Evolutionary conservation across 2,888 invertebrate species (phyloP).

Genomic region (Brachypterus glaber): DNA sequence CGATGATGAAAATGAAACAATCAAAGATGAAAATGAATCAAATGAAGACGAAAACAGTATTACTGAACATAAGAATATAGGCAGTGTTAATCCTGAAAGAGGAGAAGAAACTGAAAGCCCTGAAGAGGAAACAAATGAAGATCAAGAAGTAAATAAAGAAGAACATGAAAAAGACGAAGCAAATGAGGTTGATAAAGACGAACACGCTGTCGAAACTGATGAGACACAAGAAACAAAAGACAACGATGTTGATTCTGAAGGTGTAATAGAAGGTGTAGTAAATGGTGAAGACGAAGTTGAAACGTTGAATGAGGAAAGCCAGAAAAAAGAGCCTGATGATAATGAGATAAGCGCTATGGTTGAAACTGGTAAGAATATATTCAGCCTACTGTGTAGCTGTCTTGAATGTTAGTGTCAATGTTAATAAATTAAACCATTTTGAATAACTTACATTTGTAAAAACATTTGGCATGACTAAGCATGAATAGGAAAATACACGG

Average conservation of each 20-base stretch:
- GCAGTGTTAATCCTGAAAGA: too few relatives aligned
- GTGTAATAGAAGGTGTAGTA: slow-evolving; percentile 40
- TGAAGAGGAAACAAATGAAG: slow-evolving; percentile 3
- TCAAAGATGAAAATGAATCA: too few relatives aligned
- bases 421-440: too few relatives aligned
- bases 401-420: too few relatives aligned
- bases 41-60: too few relatives aligned
- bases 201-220: slow-evolving; percentile 21
- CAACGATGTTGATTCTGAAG: slow-evolving; percentile 24
- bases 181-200: slow-evolving; percentile 10
- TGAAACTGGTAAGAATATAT: slow-evolving; percentile 43
- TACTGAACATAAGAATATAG: too few relatives aligned
- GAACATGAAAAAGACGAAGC: slow-evolving; percentile 13
- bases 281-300: slow-evolving; percentile 39
- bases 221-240: slow-evolving; percentile 16
- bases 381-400: too few relatives aligned
- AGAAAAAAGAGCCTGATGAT: slow-evolving; percentile 48
- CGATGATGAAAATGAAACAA: slow-evolving; percentile 10
- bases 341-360: slow-evolving; percentile 58
- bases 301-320: slow-evolving; percentile 41
- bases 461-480: too few relatives aligned
- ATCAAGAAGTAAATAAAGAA: slow-evolving; percentile 6
- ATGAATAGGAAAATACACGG: too few relatives aligned
- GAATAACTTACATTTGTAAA: too few relatives aligned
- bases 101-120: slow-evolving; percentile 1